Conservation (phyloP, 2,888 invertebrate species). For the Dasysyrphus albostriatus region DNA sequence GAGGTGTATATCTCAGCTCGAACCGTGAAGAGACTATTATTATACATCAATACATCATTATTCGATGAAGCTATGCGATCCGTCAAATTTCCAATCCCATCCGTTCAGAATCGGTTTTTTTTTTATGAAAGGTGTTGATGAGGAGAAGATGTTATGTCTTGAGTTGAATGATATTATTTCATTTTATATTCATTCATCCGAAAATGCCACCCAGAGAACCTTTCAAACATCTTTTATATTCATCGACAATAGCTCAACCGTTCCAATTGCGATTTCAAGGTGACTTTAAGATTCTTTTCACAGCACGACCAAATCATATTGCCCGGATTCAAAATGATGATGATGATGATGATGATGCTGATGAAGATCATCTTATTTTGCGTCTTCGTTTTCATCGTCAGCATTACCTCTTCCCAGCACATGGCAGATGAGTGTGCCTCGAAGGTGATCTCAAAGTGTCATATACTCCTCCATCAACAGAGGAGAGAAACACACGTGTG, state of each 20-base stretch:
- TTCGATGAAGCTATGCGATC: constrained; percentile 57
- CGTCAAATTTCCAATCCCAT: constrained; percentile 52
- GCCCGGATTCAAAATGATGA: constrained; percentile 27
- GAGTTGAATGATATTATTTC: constrained; percentile 55
- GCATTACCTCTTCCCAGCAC: too few species aligned
- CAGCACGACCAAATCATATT: constrained; percentile 71
- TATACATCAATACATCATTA: constrained; percentile 64
- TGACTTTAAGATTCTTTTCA: constrained; percentile 71
- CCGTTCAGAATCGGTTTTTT: background rate
- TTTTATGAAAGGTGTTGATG: constrained; percentile 68
- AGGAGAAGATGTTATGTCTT: constrained; percentile 39
- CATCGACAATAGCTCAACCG: constrained; percentile 41
- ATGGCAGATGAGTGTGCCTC: constrained; percentile 40
- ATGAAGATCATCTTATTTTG: constrained; percentile 33
- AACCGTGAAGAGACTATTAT: constrained; percentile 68
- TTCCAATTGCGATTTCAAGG: constrained; percentile 74
- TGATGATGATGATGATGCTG: constrained; percentile 51
- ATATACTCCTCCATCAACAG: constrained; percentile 53
- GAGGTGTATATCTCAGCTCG: constrained; percentile 14
- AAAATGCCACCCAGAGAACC: constrained; percentile 57
- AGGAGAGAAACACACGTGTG: constrained; percentile 33
- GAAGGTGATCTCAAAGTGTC: constrained; percentile 46
- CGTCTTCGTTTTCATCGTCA: constrained; percentile 9
- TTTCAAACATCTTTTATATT: constrained; percentile 32
- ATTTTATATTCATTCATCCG: constrained; percentile 42